Evolutionary conservation across 2,113 vertebrate species (phyloP), one percentile per base, ranked within the genome.

Genomic region (Fulica atra): DNA sequence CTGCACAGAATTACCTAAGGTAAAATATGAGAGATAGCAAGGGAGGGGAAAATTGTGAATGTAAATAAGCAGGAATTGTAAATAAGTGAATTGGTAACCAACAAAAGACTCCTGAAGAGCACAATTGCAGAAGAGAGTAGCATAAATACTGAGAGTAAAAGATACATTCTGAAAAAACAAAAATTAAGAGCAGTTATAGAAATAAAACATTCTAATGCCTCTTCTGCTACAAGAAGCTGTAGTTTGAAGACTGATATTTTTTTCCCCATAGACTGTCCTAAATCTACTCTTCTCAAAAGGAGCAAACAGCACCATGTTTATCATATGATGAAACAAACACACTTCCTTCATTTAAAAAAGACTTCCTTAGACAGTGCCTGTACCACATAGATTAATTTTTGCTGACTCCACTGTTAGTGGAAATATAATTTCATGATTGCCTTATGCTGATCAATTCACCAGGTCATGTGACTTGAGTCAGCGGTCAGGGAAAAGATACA

Each of bases 391-490:
- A 21, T 23, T 54, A 16, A 9, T 46, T 74, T 61, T 54, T 54
- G 28, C 42, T 66, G 51, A 46, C 17, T 68, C 63, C 1, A 14
- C 19, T 59, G 89, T 60, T 74, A 64, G 36, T 59, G 31, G 18
- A 89, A 85, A 71, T 35, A n/a, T 18, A 28, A 26, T 48, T 81
- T 29, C 9, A 16, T 53, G 9, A 7, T 86, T 57, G 11, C 15
- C 11, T 85, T 48, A 53, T 16, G 21, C 12, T 59, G 35, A 20
- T 0, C 0, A 74, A 65, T 65, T 86, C 2, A 2, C 29, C 9
- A 11, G 50, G 60, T n/a, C 8, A 8, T n/a, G n/a, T 8, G 13
- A 63, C 36, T 74, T 44, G 16, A 89, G 19, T 6, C 13, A 79
- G 19, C 12, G 24, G 13, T 46, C 42, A 88, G 25, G 14, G 17